phyloP scores from a whole-genome alignment of 1,140 invertebrate genomes.

The Papilio aristodemus region DNA sequence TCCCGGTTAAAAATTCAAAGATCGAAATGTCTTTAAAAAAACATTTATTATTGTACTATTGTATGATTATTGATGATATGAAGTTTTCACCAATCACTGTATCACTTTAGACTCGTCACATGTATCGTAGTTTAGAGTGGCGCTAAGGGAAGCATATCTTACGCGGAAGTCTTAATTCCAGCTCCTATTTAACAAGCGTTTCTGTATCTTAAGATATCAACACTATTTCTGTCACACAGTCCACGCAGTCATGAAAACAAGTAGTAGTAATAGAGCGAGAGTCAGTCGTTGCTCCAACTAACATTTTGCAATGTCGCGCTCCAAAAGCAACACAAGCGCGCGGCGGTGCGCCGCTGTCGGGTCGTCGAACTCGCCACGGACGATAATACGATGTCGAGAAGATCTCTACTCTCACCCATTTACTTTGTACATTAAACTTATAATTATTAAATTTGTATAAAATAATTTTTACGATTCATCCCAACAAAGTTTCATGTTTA shows the following conservation, averaged over 20 bases:
- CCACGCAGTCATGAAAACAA: neutral
- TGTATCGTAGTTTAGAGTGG: too few species aligned
- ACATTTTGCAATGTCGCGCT: conserved; percentile 69
- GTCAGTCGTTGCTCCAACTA: conserved; percentile 44
- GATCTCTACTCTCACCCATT: conserved; percentile 28
- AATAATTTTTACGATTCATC: neutral
- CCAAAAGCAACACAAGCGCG: conserved; percentile 64
- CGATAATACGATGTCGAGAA: conserved; percentile 45
- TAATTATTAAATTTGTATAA: neutral
- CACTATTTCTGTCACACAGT: too few species aligned
- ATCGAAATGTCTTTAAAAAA: too few species aligned
- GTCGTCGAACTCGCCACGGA: conserved; percentile 57
- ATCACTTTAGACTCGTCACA: too few species aligned
- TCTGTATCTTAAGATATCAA: too few species aligned
- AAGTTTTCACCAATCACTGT: too few species aligned
- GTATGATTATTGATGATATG: too few species aligned
- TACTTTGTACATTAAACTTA: neutral
- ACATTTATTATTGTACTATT: too few species aligned
- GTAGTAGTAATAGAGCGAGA: conserved; percentile 33
- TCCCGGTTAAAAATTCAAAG: too few species aligned
- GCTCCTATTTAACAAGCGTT: too few species aligned
- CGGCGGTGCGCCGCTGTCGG: conserved; percentile 49
- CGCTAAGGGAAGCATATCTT: too few species aligned
- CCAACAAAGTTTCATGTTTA: neutral
- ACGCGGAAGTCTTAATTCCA: too few species aligned